Conservation (phyloP, 64 coral and sea anemone genomes). For the Astreopora myriophthalma region DNA sequence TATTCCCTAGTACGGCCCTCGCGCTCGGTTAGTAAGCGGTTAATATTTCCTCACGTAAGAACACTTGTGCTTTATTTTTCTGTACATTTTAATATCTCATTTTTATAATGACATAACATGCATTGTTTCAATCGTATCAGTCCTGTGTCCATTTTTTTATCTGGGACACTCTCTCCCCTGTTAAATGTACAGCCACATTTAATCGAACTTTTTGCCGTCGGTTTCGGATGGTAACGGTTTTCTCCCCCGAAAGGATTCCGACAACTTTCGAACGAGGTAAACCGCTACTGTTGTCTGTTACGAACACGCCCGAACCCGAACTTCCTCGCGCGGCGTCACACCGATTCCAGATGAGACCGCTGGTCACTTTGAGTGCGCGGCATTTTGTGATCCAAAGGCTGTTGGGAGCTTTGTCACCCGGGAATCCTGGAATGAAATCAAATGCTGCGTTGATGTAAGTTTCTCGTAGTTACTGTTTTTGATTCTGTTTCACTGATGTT, state of each 20-base stretch:
- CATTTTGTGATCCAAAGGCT: constrained; percentile 74
- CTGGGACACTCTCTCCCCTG: background rate
- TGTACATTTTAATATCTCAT: background rate
- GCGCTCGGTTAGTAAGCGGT: too few relatives aligned
- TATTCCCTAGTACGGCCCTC: too few relatives aligned
- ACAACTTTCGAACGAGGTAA: constrained; percentile 22
- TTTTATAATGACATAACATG: background rate
- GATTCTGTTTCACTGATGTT: background rate
- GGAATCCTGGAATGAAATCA: constrained; percentile 57
- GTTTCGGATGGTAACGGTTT: background rate
- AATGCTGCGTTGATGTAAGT: too few relatives aligned
- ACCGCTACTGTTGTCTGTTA: constrained; percentile 23
- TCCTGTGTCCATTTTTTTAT: constrained; percentile 44
- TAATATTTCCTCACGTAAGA: too few relatives aligned
- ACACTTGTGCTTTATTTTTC: background rate
- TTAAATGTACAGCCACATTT: constrained; percentile 55
- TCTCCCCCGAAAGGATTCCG: constrained; percentile 35
- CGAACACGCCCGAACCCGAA: constrained; percentile 79
- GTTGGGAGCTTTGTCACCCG: constrained; percentile 56
- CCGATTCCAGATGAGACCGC: constrained; percentile 15
- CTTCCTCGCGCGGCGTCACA: constrained; percentile 71
- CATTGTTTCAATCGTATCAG: background rate
- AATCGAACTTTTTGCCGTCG: background rate
- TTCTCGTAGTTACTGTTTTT: too few relatives aligned
- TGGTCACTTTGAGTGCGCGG: background rate